These are phyloP conservation scores for Porites evermanni DNA, from an alignment of 92 coral and sea anemone species.

Conservation along the genomic window DNA sequence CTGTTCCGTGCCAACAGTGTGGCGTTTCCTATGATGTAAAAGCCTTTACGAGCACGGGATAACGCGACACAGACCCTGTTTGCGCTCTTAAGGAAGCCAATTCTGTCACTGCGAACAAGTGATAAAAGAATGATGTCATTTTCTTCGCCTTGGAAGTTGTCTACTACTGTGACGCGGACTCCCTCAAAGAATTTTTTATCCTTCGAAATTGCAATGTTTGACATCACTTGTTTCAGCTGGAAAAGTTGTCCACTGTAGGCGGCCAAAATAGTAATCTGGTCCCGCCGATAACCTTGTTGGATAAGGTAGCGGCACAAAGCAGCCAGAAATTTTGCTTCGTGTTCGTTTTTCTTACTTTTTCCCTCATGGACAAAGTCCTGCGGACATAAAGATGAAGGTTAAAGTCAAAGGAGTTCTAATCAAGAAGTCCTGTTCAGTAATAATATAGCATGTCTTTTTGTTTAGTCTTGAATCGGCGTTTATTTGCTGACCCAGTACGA, in stretches of 20 bases:
- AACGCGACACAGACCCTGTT: slow-evolving; percentile 91
- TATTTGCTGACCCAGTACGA: too few species aligned
- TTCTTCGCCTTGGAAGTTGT: slow-evolving; percentile 91
- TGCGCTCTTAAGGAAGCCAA: slow-evolving; percentile 75
- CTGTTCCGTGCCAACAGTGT: slow-evolving; percentile 72
- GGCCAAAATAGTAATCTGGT: slow-evolving; percentile 84
- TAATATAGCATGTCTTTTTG: too few species aligned
- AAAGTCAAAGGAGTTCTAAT: background rate
- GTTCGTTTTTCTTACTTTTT: slow-evolving; percentile 79
- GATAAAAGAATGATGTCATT: slow-evolving; percentile 87
- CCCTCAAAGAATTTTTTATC: slow-evolving; percentile 65
- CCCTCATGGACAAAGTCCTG: slow-evolving; percentile 87
- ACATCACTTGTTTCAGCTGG: slow-evolving; percentile 79
- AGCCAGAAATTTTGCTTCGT: slow-evolving; percentile 87
- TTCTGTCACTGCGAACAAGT: slow-evolving; percentile 79
- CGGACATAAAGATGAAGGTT: background rate
- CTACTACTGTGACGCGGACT: slow-evolving; percentile 85
- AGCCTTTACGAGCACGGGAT: slow-evolving; percentile 84
- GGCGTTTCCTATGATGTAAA: slow-evolving; percentile 74
- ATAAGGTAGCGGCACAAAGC: slow-evolving; percentile 88
- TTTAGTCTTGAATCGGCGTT: too few species aligned
- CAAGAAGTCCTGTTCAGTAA: too few species aligned
- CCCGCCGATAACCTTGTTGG: slow-evolving; percentile 80
- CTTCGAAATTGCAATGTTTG: background rate
- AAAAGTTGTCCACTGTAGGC: slow-evolving; percentile 91